Evolutionary conservation across 2,888 invertebrate species (phyloP), one percentile per base, ranked within the genome.

Genomic region (Biston stratarius): DNA sequence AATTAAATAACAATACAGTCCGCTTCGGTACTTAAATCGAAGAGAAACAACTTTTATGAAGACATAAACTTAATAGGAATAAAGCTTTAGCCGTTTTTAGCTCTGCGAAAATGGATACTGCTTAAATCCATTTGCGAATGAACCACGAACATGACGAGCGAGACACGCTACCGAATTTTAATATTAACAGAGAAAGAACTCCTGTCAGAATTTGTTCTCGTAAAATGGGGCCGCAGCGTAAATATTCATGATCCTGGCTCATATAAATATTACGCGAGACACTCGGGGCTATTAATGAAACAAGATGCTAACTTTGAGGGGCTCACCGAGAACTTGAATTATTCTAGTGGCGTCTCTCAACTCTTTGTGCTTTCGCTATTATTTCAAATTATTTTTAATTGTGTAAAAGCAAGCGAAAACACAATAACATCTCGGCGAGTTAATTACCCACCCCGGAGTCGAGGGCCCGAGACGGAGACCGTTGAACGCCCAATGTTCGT

Each of bases 381-480:
- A 91, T 89, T 91, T 86, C 83, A 88, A 89, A 91, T 92, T 90
- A 91, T 91, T 91, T 91, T 91, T 91, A 91, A 91, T 91, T 91
- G 89, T 87, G 84, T 87, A 89, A 88, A 89, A 87, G 88, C 88
- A 86, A 86, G 81, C 84, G 84, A 87, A 87, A 87, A 88, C 86
- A 86, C 83, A 85, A 86, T 81, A 87, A 85, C 85, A 84, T 81
- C 83, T 63, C 59, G 83, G 80, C 72, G 80, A 83, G 86, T 86
- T 90, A 89, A 91, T 92, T 91, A 88, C 85, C 79, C 78, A 74
- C 72, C 79, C 81, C 38, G 76, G 83, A 86, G 83, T 80, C 77
- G 82, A 81, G 83, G 83, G 77, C 79, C 77, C 77, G 55, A 77
- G 79, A 74, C 76, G 81, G 82, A 80, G 83, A 86, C 86, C 84